Percentiles rank a stretch among this genome's conserved stretches.
Conservation (phyloP, 1,140 invertebrate genomes). For the Triops cancriformis region DNA sequence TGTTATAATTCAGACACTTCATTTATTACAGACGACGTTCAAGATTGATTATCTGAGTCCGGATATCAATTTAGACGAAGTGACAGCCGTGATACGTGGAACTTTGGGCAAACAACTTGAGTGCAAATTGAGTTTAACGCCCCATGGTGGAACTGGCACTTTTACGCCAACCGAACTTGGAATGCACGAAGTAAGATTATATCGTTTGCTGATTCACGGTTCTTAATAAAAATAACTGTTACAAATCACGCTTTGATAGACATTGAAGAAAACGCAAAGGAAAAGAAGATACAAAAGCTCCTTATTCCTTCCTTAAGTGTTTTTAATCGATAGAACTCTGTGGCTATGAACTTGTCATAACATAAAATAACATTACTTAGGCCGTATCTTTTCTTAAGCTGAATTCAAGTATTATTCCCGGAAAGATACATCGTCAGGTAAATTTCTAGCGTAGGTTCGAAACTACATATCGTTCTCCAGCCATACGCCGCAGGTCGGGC, state of each 20-base stretch:
- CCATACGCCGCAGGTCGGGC: too few relatives aligned
- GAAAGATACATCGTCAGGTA: too few relatives aligned
- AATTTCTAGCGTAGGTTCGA: too few relatives aligned
- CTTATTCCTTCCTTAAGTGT: too few relatives aligned
- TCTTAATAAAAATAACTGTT: too few relatives aligned
- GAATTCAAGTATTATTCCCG: too few relatives aligned
- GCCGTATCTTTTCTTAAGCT: too few relatives aligned
- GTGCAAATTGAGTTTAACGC: slow-evolving; percentile 55
- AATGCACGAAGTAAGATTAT: slow-evolving; percentile 77
- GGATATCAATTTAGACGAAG: slow-evolving; percentile 63
- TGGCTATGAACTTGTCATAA: too few relatives aligned
- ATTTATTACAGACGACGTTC: slow-evolving; percentile 61
- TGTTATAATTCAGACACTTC: background rate
- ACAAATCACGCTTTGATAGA: slow-evolving; percentile 17
- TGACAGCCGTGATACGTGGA: slow-evolving; percentile 74
- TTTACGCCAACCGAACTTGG: slow-evolving; percentile 84
- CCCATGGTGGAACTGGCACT: slow-evolving; percentile 61
- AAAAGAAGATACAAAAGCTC: slow-evolving; percentile 18
- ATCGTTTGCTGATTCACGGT: too few relatives aligned
- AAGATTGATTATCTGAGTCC: slow-evolving; percentile 62
- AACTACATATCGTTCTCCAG: too few relatives aligned
- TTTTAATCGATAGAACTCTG: too few relatives aligned
- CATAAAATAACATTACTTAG: too few relatives aligned
- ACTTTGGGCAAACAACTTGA: slow-evolving; percentile 52
- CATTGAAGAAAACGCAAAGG: slow-evolving; percentile 23